Percentiles rank a stretch among this genome's conserved stretches.
Conservation (phyloP, 37 sponge, comb jelly and placozoan genomes). For the Aplysina aerophoba region DNA sequence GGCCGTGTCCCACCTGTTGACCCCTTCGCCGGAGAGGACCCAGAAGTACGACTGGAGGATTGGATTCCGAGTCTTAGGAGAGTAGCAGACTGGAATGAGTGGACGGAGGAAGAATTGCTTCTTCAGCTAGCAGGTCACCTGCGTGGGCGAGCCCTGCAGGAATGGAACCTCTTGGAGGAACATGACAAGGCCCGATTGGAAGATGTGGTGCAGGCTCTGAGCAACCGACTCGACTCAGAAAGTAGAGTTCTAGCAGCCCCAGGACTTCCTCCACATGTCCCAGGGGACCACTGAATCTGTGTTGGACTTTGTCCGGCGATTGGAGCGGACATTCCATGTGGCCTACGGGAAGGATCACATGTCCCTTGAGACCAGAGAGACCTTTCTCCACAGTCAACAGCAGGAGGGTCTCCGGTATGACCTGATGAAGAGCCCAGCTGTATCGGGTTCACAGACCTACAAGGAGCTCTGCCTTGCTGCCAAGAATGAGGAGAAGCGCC, state of each 20-base stretch:
- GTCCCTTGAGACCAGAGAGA: constrained; percentile 36
- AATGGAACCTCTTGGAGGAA: constrained; percentile 43
- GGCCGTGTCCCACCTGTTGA: too few relatives aligned
- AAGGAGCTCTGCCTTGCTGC: constrained; percentile 29
- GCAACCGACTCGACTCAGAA: constrained; percentile 28
- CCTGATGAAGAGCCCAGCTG: constrained; percentile 27
- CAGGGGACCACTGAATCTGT: constrained; percentile 38
- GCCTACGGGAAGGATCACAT: constrained; percentile 46
- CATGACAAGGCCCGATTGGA: constrained; percentile 15
- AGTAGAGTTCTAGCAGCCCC: constrained; percentile 37
- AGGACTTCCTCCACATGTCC: constrained; percentile 46
- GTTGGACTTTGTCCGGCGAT: constrained; percentile 34
- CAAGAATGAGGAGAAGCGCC: constrained; percentile 31
- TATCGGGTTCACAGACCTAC: constrained; percentile 25
- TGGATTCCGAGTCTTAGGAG: too few relatives aligned
- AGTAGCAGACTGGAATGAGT: constrained; percentile 40
- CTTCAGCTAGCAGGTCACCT: constrained; percentile 60
- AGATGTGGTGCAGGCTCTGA: neutral
- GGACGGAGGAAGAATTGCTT: constrained; percentile 45
- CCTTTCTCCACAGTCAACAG: constrained; percentile 32
- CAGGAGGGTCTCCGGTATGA: constrained; percentile 13
- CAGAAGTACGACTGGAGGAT: too few relatives aligned
- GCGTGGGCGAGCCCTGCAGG: constrained; percentile 46
- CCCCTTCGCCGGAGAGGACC: too few relatives aligned
- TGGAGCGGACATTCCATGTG: constrained; percentile 44